Base-by-base conservation (phyloP, 2,888 invertebrate genomes). In the Caenorhabditis zanzibari region DNA sequence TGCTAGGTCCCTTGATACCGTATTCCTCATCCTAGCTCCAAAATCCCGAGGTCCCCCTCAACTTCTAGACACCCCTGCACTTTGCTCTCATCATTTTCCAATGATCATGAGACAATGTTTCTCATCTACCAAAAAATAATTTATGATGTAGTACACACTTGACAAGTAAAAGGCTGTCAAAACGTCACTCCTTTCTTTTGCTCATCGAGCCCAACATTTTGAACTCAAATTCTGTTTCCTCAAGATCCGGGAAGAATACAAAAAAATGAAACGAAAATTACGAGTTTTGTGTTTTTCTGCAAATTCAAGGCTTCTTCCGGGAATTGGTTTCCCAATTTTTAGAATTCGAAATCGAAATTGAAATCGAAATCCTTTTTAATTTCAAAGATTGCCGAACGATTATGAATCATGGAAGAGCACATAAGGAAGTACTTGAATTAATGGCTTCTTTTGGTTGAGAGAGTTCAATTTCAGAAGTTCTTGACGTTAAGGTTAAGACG, bases 71-170 rank as follows among this genome's bases (percentile, higher is more conserved):
- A n/a, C 47, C n/a, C n/a, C n/a, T 47, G 47, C 47, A 47, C 47
- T 47, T 47, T 47, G 5, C 47, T 47, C 47, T 47, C 54, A 24
- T 14, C 24, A 26, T 24, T 14, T 2, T 3, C 28, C 16, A n/a
- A 58, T 16, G 54, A 54, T 68, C 68, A 68, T 26, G 3, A 24
- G 54, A 68, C 52, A 68, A 10, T 54, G 54, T 26, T 35, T 68
- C 32, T 52, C 28, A 24, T 44, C 26, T 14, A 4, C 4, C n/a
- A n/a, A 32, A n/a, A 28, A 66, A 66, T 68, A 38, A 68, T 68
- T 68, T 24, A 68, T 68, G 54, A 68, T 54, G 68, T 54, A 68
- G 68, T 54, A 52, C 52, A 68, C 35, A 38, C 54, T 16, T 2
- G 16, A 22, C 52, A 54, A 68, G 54, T 35, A 52, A 9, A 35